phyloP scores from a whole-genome alignment of 2,888 invertebrate species.

The Automeris io region DNA sequence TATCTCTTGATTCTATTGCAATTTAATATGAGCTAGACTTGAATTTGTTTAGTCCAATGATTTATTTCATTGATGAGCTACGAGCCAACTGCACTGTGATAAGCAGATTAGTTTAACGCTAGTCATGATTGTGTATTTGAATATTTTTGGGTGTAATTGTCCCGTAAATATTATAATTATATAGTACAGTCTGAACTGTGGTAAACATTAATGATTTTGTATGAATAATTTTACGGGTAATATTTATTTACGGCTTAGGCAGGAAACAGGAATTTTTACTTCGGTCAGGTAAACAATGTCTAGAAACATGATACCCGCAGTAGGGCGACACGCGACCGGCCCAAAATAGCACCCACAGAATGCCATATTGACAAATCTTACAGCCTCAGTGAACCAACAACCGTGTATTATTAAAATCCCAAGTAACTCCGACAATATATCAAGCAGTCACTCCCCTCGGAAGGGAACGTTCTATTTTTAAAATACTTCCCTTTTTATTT shows the following conservation, averaged over 20 bases:
- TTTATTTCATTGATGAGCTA: too few relatives aligned
- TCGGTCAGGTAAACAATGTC: conserved; percentile 52
- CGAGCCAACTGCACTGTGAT: too few relatives aligned
- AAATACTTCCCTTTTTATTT: conserved; percentile 71
- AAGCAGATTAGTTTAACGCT: too few relatives aligned
- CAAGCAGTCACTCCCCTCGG: conserved; percentile 64
- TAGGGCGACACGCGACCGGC: conserved; percentile 56
- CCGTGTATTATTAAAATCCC: conserved; percentile 74
- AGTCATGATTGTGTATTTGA: too few relatives aligned
- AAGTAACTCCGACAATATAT: conserved; percentile 71
- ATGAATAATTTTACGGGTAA: too few relatives aligned
- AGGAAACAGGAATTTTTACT: conserved; percentile 34
- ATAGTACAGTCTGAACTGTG: too few relatives aligned
- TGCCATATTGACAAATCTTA: conserved; percentile 75
- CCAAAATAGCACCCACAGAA: conserved; percentile 70
- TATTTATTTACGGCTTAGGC: conserved; percentile 1
- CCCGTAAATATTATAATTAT: too few relatives aligned
- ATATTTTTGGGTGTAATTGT: too few relatives aligned
- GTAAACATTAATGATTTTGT: too few relatives aligned
- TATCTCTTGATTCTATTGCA: too few relatives aligned
- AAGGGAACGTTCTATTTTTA: conserved; percentile 71
- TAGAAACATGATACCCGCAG: conserved; percentile 48
- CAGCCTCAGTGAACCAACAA: conserved; percentile 70
- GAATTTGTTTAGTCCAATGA: too few relatives aligned
- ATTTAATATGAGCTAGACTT: too few relatives aligned